Conservation (phyloP, 2,797 vertebrate genomes). For the Paguma larvata region DNA sequence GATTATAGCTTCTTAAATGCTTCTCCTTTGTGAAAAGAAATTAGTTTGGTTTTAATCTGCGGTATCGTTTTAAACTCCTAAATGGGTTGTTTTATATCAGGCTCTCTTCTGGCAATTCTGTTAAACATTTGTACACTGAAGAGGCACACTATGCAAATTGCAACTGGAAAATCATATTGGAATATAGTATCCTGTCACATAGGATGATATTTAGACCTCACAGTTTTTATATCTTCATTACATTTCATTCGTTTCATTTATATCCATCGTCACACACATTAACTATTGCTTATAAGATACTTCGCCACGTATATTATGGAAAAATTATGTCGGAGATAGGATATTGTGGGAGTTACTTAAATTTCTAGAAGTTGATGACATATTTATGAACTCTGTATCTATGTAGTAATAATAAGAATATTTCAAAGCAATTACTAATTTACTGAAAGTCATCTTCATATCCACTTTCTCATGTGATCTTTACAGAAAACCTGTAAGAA, state of each 20-base stretch:
- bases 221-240: not conserved
- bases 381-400: not conserved
- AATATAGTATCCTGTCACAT: not conserved
- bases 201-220: not conserved
- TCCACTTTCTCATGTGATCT: not conserved
- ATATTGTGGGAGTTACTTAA: not conserved
- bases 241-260: not conserved
- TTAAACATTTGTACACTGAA: not conserved
- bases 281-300: not conserved
- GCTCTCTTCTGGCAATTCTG: not conserved
- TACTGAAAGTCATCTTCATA: not conserved
- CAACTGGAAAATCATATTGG: not conserved
- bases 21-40: not conserved
- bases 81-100: not conserved
- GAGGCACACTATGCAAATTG: not conserved
- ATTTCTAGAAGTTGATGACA: not conserved
- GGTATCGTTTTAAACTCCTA: not conserved
- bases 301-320: not conserved
- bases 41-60: not conserved
- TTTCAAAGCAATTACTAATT: constrained; percentile 34
- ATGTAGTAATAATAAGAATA: not conserved
- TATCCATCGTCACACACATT: not conserved
- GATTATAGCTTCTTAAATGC: not conserved
- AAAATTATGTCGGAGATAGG: not conserved
- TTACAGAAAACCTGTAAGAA: not conserved